Evolutionary conservation across 2,113 vertebrate species (phyloP).

Genomic region (Etheostoma spectabile): DNA sequence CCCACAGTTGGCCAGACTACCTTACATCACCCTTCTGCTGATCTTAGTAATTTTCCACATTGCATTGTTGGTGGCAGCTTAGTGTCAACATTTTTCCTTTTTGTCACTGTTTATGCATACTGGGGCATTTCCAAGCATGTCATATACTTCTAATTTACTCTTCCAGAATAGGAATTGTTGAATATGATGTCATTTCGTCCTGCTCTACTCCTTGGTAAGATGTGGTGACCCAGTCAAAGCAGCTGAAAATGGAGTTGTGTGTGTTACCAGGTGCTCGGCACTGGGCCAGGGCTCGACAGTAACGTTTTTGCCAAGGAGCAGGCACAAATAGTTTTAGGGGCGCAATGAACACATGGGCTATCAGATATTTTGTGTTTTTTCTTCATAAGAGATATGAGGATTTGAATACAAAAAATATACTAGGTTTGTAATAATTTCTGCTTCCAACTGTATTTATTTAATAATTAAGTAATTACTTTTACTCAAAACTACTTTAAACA

Average conservation of each 20-base stretch:
- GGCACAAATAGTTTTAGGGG: background rate
- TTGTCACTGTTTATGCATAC: slow-evolving; percentile 66
- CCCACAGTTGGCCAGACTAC: slow-evolving; percentile 32
- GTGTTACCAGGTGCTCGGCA: slow-evolving; percentile 35
- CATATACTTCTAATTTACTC: slow-evolving; percentile 43
- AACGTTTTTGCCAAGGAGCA: background rate
- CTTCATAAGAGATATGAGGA: background rate
- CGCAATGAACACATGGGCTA: background rate
- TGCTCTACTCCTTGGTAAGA: slow-evolving; percentile 18
- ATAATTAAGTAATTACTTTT: background rate
- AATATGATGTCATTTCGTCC: slow-evolving; percentile 58
- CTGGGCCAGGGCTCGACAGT: background rate
- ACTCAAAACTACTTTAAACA: background rate
- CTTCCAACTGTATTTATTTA: background rate
- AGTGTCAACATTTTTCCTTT: slow-evolving; percentile 63
- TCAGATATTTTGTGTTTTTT: background rate
- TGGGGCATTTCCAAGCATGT: slow-evolving; percentile 50
- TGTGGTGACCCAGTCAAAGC: slow-evolving; percentile 1
- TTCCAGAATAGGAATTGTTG: slow-evolving; percentile 50
- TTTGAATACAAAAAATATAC: no score
- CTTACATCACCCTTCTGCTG: slow-evolving; percentile 64
- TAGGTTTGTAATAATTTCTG: background rate
- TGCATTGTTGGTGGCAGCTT: slow-evolving; percentile 58
- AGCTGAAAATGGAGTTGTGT: slow-evolving; percentile 34
- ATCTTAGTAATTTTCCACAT: slow-evolving; percentile 60